Conservation (phyloP, 2,797 vertebrate species). For the Cuculus canorus region DNA sequence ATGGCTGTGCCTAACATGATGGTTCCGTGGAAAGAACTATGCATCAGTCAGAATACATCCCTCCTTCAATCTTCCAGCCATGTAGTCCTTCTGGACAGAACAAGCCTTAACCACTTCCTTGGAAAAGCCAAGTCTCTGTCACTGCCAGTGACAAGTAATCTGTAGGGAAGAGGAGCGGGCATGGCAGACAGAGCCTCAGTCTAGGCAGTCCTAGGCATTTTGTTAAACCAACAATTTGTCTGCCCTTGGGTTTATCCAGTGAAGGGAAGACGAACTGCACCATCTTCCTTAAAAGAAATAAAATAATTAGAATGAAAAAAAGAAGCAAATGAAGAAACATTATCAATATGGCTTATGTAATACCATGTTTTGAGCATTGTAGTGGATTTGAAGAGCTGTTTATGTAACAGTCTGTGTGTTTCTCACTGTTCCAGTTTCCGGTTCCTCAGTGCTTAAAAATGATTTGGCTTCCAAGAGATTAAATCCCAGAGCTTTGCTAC, state of each 20-base stretch:
- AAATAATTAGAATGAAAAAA: neutral
- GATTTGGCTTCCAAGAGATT: neutral
- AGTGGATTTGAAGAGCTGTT: no score
- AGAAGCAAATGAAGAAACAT: neutral
- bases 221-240: neutral
- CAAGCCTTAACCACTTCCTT: neutral
- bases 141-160: neutral
- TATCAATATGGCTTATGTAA: neutral
- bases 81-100: neutral
- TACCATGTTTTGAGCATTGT: no score
- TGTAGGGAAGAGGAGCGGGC: neutral
- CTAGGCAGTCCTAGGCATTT: neutral
- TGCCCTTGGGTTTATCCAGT: neutral
- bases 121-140: neutral
- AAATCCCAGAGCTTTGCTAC: neutral
- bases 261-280: neutral
- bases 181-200: neutral
- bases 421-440: neutral
- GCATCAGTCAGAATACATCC: neutral
- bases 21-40: neutral
- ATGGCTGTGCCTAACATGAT: neutral
- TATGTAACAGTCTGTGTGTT: neutral
- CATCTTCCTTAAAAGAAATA: neutral
- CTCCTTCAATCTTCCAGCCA: neutral
- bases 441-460: neutral